Conservation (phyloP, 64 coral and sea anemone genomes). For the Stichodactyla helianthus region DNA sequence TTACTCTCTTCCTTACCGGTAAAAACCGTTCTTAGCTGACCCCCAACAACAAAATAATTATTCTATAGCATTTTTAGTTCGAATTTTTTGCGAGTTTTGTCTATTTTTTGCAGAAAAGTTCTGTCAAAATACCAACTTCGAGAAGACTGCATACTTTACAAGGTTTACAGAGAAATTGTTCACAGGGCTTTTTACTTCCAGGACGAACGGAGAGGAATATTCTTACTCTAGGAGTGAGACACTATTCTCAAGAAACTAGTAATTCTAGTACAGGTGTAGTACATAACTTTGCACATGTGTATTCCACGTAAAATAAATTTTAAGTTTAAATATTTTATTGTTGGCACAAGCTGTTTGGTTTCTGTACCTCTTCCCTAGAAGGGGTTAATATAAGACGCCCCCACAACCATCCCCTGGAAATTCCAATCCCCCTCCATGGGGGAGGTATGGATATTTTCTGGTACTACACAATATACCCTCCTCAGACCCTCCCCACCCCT, state of each 20-base stretch:
- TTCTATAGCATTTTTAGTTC: background rate
- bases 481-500: too few relatives aligned
- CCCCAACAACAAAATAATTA: background rate
- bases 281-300: too few relatives aligned
- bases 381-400: too few relatives aligned
- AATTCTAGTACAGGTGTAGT: background rate
- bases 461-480: too few relatives aligned
- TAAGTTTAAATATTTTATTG: too few relatives aligned
- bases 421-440: too few relatives aligned
- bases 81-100: background rate
- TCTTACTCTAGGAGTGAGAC: slow-evolving; percentile 1
- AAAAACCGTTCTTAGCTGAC: slow-evolving; percentile 18
- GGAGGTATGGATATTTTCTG: too few relatives aligned
- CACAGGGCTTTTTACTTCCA: background rate
- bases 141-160: background rate
- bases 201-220: background rate
- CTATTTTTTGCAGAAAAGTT: background rate
- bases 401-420: too few relatives aligned
- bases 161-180: background rate
- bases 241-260: slow-evolving; percentile 14
- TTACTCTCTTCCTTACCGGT: background rate
- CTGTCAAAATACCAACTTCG: background rate
- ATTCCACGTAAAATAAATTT: too few relatives aligned
- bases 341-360: too few relatives aligned
- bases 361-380: too few relatives aligned